These are phyloP conservation scores for Noturus placidus DNA, from an alignment of 2,113 vertebrate species.

Conservation along the genomic window DNA sequence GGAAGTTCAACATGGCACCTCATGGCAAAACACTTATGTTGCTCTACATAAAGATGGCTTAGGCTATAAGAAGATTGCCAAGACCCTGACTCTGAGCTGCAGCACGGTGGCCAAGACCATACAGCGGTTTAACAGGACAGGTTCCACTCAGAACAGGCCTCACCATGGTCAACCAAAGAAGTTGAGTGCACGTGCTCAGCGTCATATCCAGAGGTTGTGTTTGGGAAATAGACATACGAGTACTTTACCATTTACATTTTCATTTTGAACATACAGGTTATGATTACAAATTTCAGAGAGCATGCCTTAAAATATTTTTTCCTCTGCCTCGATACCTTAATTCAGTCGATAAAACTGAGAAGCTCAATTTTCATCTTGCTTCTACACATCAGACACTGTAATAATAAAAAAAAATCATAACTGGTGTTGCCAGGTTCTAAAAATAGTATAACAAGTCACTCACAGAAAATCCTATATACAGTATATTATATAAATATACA, in stretches of 20 bases:
- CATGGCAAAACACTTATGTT: too few relatives aligned
- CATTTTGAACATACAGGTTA: background rate
- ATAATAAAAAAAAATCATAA: background rate
- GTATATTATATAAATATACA: background rate
- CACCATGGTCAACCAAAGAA: too few relatives aligned
- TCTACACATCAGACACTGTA: background rate
- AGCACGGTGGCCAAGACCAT: too few relatives aligned
- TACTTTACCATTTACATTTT: background rate
- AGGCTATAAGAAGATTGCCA: too few relatives aligned
- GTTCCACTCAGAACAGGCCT: too few relatives aligned
- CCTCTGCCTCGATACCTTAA: background rate
- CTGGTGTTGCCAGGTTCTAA: background rate
- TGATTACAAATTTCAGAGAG: background rate
- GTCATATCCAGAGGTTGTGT: too few relatives aligned
- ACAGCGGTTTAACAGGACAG: too few relatives aligned
- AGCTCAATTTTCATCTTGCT: background rate
- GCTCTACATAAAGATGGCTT: too few relatives aligned
- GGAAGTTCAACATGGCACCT: too few relatives aligned
- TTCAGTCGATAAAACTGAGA: background rate
- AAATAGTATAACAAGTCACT: background rate
- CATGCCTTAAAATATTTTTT: background rate
- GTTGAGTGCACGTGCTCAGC: too few relatives aligned
- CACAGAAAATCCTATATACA: background rate
- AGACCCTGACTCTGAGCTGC: too few relatives aligned
- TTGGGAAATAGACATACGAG: too few relatives aligned